These are phyloP conservation scores for Camptogramma bilineatum DNA, from an alignment of 2,888 invertebrate genomes.

Conservation along the genomic window DNA sequence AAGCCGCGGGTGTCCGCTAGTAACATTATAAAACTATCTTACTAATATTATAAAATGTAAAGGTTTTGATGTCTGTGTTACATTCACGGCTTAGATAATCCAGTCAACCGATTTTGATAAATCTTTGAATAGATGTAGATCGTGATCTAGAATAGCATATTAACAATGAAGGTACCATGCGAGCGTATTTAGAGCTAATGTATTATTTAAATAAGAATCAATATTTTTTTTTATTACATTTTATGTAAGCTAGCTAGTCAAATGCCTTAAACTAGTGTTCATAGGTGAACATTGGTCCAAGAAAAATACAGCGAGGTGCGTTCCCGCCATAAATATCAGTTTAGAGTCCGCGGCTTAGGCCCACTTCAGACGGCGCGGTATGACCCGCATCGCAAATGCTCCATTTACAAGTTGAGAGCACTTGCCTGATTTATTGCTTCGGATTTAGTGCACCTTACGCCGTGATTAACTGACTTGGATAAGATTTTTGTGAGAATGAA, in stretches of 20 bases:
- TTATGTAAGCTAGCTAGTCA: neutral
- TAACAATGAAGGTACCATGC: too few relatives aligned
- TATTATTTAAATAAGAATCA: too few relatives aligned
- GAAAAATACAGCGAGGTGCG: slow-evolving; percentile 59
- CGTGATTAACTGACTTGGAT: slow-evolving; percentile 38
- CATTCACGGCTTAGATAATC: too few relatives aligned
- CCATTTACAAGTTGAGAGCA: slow-evolving; percentile 68
- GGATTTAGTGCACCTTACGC: slow-evolving; percentile 64
- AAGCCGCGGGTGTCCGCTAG: too few relatives aligned
- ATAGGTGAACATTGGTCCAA: slow-evolving; percentile 18
- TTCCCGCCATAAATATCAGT: slow-evolving; percentile 77
- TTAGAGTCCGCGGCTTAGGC: slow-evolving; percentile 58
- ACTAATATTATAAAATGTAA: too few relatives aligned
- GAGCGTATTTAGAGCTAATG: too few relatives aligned
- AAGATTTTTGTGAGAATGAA: slow-evolving; percentile 26
- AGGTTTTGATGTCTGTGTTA: too few relatives aligned
- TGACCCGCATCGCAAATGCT: slow-evolving; percentile 75
- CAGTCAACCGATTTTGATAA: too few relatives aligned
- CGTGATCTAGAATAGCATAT: too few relatives aligned
- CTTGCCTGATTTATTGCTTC: slow-evolving; percentile 61
- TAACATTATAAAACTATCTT: too few relatives aligned
- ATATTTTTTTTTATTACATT: too few relatives aligned
- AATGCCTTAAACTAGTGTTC: neutral
- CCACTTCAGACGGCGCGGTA: slow-evolving; percentile 53
- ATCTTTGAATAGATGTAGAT: too few relatives aligned